Evolutionary conservation across 2,888 invertebrate species (phyloP).

Genomic region (Phaonia tiefii): DNA sequence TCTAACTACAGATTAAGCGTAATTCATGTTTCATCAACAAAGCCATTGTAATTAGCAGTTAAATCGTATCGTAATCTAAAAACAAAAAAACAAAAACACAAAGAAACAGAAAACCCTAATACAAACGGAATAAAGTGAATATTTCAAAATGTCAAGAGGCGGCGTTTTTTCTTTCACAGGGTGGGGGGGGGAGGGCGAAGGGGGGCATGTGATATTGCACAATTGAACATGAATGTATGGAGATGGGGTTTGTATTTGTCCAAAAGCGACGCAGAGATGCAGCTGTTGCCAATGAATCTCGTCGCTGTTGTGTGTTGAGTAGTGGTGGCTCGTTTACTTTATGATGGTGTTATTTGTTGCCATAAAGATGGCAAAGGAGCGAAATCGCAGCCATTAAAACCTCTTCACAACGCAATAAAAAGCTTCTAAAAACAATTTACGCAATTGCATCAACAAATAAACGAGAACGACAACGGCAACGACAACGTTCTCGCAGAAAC

Average conservation of each 20-base stretch:
- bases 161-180: no score
- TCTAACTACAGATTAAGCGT: not conserved
- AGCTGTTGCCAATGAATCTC: slow-evolving; percentile 56
- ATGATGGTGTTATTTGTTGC: slow-evolving; percentile 59
- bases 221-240: not conserved
- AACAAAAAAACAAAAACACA: slow-evolving; percentile 50
- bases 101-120: slow-evolving; percentile 56
- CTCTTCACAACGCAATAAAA: slow-evolving; percentile 66
- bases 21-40: slow-evolving; percentile 56
- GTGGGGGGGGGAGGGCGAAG: no score
- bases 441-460: slow-evolving; percentile 67
- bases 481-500: not conserved
- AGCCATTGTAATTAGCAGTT: slow-evolving; percentile 68
- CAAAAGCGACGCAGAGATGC: slow-evolving; percentile 9
- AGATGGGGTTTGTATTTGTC: not conserved
- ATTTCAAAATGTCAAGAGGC: slow-evolving; percentile 52
- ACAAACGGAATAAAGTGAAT: slow-evolving; percentile 59
- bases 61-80: slow-evolving; percentile 54
- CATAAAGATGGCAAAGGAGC: slow-evolving; percentile 57
- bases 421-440: slow-evolving; percentile 65
- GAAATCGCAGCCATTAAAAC: slow-evolving; percentile 65
- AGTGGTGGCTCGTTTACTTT: slow-evolving; percentile 31
- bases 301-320: no score
- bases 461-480: slow-evolving; percentile 43
- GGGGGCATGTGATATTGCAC: no score